Conservation (phyloP, 2,888 invertebrate genomes). For the Dicyrtomina minuta region DNA sequence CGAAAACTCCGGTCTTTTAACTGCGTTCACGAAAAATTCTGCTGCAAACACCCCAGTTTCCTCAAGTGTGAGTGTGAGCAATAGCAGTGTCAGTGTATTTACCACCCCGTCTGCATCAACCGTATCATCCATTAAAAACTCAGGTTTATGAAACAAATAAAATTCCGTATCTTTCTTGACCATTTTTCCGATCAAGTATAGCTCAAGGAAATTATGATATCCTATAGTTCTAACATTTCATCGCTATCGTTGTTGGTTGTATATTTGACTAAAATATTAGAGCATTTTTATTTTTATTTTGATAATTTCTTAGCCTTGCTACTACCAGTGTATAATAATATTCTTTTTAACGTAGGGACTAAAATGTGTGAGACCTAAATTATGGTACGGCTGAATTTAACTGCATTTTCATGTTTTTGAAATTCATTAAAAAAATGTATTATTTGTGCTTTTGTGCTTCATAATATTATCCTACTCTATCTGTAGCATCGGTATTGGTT, state of each 20-base stretch:
- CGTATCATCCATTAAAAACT: slow-evolving; percentile 16
- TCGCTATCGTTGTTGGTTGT: not conserved
- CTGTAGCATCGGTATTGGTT: no score
- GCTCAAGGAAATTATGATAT: not conserved
- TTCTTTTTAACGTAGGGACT: no score
- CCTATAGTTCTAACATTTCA: not conserved
- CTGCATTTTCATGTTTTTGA: not conserved
- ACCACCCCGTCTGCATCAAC: slow-evolving; percentile 15
- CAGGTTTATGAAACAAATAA: slow-evolving; percentile 22
- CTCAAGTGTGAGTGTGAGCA: not conserved
- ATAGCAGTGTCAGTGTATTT: slow-evolving; percentile 19
- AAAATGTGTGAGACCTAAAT: no score
- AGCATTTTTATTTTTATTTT: not conserved
- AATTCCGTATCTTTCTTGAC: not conserved
- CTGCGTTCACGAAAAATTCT: not conserved
- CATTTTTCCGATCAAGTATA: not conserved
- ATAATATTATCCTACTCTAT: no score
- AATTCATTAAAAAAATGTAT: not conserved
- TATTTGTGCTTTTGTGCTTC: slow-evolving; percentile 6
- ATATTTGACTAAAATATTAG: not conserved
- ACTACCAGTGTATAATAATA: no score
- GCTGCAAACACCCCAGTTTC: not conserved
- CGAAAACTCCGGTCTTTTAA: slow-evolving; percentile 2
- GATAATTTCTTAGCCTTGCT: no score
- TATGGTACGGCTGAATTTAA: no score